Base-by-base conservation (phyloP, 2,113 vertebrate species). In the Struthidea cinerea region DNA sequence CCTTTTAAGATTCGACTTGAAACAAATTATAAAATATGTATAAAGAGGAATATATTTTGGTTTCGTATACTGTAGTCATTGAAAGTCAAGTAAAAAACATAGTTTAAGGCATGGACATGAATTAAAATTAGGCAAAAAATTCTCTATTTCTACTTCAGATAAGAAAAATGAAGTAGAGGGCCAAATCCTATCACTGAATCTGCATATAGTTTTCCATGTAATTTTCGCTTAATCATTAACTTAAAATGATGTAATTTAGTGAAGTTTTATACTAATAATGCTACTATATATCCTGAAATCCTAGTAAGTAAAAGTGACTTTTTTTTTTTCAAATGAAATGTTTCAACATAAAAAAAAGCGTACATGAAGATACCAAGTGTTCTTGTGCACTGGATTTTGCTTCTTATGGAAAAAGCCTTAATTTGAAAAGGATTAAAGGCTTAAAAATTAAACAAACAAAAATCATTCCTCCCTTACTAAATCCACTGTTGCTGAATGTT, bases 11-110 rank as follows among this genome's bases (percentile, higher is more conserved):
- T 97, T 77, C 28, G 5, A 97, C 96, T 98, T 97, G 97, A 98
- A 98, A 97, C 95, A 96, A 97, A 97, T 96, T 88, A 98, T 98
- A 97, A 98, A 98, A 98, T 97, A 98, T 98, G 97, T 97, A 98
- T 97, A 98, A 98, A 97, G 96, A 96, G 64, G 90, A 94, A 89
- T 92, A 75, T 80, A 57, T 97, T 97, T 97, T 96, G 78, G 80
- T 85, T 91, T 95, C 77, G 67, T 93, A 83, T 88, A 89, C 39
- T 77, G 78, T 93, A 94, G 91, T 87, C 87, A 44, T 82, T 98
- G 96, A 97, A 98, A 98, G 98, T 98, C 97, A 97, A 96, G 96
- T 96, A 96, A 97, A 98, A 98, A 98, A 91, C 94, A 94, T 87
- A 95, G 69, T 97, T 91, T 87, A 81, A 88, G 55, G 93, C 90